phyloP scores from a whole-genome alignment of 2,113 vertebrate species.

The Ahaetulla prasina region DNA sequence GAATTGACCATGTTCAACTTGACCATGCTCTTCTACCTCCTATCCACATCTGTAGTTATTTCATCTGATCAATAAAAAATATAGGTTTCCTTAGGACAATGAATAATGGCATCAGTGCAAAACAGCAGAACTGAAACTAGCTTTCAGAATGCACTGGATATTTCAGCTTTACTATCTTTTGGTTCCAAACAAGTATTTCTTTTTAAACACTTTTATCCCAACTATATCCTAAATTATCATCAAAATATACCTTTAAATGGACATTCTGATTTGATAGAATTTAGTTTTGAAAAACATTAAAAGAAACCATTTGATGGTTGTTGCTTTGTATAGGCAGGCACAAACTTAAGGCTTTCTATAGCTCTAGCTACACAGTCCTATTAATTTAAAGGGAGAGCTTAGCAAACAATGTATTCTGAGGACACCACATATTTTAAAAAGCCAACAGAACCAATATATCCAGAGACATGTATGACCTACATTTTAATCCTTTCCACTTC shows the following conservation, averaged over 20 bases:
- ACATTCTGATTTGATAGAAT: neutral
- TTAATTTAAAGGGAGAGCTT: conserved; percentile 26
- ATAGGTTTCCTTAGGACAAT: neutral
- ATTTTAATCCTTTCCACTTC: conserved; percentile 3
- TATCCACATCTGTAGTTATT: neutral
- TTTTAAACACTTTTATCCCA: neutral
- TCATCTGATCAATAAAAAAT: neutral
- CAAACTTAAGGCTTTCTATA: neutral
- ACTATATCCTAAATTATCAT: neutral
- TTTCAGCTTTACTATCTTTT: neutral
- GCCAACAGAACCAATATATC: neutral
- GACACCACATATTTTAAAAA: conserved; percentile 47
- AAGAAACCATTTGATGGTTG: neutral
- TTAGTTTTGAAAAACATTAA: conserved; percentile 25
- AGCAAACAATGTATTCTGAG: conserved; percentile 40
- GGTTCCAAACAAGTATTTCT: conserved; percentile 32
- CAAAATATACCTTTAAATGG: neutral
- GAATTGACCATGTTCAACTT: neutral
- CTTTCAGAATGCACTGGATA: neutral
- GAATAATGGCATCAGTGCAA: neutral
- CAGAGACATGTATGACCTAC: conserved; percentile 18
- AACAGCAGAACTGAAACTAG: neutral
- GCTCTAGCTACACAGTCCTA: conserved; percentile 12
- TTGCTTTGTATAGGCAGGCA: neutral
- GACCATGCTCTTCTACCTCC: neutral